Evolutionary conservation across 2,113 vertebrate genomes (phyloP).

Genomic region (Chaetodon trifascialis): DNA sequence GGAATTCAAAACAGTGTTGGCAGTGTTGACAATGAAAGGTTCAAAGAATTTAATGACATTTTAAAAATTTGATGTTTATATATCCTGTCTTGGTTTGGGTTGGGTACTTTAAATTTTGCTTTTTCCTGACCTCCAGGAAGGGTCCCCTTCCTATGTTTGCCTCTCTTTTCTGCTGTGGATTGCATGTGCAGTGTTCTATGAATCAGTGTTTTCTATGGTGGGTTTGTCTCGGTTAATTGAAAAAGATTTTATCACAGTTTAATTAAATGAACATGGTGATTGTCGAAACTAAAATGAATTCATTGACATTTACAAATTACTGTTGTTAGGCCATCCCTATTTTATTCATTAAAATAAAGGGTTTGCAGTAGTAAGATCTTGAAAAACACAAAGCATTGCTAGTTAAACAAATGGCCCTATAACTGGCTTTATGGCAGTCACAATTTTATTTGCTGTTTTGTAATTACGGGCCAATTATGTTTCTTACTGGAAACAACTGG

Average conservation of each 20-base stretch:
- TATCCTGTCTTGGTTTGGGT: not conserved
- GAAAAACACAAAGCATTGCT: not conserved
- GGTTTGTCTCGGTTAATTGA: constrained; percentile 64
- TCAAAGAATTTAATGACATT: not conserved
- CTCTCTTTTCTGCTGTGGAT: not conserved
- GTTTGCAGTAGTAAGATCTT: constrained; percentile 25
- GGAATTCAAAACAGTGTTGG: not conserved
- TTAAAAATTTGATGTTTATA: constrained; percentile 4
- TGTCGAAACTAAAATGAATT: constrained; percentile 58
- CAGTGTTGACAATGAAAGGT: not conserved
- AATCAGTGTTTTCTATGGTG: constrained; percentile 3
- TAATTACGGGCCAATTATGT: not conserved
- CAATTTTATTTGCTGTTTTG: not conserved
- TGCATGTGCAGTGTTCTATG: constrained; percentile 21
- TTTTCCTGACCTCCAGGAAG: not conserved
- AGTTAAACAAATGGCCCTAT: not conserved
- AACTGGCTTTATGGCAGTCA: not conserved
- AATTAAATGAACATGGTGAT: constrained; percentile 67
- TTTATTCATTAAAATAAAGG: constrained; percentile 23
- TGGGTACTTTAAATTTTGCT: not conserved
- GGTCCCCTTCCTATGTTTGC: not conserved
- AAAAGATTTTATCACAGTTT: constrained; percentile 66
- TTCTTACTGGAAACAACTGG: not conserved
- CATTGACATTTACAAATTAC: constrained; percentile 52
- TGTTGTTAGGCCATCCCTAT: constrained; percentile 18